Base-by-base conservation (phyloP, 2,888 invertebrate species). In the Coecobrya sp. region DNA sequence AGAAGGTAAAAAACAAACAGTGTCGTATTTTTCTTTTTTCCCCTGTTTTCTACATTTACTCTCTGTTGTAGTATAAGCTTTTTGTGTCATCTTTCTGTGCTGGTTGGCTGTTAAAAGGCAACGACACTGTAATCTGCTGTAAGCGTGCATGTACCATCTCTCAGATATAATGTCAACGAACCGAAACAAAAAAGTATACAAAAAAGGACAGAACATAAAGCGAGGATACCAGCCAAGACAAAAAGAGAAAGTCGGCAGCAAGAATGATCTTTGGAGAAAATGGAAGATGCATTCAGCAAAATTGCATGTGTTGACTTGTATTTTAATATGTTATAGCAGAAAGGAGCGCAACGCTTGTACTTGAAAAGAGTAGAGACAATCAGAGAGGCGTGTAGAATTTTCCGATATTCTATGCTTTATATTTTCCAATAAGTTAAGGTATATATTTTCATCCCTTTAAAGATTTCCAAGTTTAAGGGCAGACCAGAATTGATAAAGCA, bases 1-100 rank as follows among this genome's bases (percentile, higher is more conserved):
- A 95, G 96, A 97, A 95, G 97, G 96, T 96, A 96, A 97, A 97
- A 96, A 91, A 79, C 79, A 55, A 86, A 92, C 73, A 89, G 65
- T 55, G 86, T 91, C 84, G 70, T 42, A 55, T 10, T 36, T 70
- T 42, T 30, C 36, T 84, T 13, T 42, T 81, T 55, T 81, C 25
- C 30, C 19, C 16, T 36, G n/a, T 36, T 27, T 11, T 65, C 25
- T 8, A 65, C 10, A 11, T 19, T 13, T 52, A 19, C 25, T 25
- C n/a, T 89, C 55, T 25, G 49, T 25, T 70, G 52, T 22, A 10
- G 59, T 73, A 3, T 76, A 30, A 30, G 81, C 88, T 42, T 45
- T 89, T 89, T 89, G 70, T 89, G 62, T 85, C 85, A 90, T 79
- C 76, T 86, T 84, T 65, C 55, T 16, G 4, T 36, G 70, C 73